Conservation (phyloP, 2,113 vertebrate genomes). For the Eleginops maclovinus region DNA sequence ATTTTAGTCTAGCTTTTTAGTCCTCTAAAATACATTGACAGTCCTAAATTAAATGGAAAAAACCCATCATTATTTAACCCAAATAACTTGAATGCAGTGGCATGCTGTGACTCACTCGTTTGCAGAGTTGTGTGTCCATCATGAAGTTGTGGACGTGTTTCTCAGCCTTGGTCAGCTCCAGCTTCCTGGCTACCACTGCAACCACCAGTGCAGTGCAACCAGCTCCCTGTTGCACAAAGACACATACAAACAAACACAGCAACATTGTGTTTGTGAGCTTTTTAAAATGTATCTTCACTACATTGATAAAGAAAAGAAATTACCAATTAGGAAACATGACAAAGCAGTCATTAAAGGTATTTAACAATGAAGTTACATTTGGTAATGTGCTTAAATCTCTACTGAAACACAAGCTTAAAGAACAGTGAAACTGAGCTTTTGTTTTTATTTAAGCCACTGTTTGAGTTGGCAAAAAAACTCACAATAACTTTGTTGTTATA, state of each 20-base stretch:
- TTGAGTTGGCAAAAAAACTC: too few species aligned
- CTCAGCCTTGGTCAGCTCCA: conserved; percentile 98
- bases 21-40: not conserved
- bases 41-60: not conserved
- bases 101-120: conserved; percentile 88
- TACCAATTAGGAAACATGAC: not conserved
- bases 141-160: conserved; percentile 98
- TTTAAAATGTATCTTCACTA: not conserved
- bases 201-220: conserved; percentile 96
- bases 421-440: not conserved
- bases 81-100: not conserved
- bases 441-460: not conserved
- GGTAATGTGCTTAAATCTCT: not conserved
- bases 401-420: not conserved
- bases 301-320: not conserved
- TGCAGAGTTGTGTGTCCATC: conserved; percentile 98
- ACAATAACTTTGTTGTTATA: too few species aligned
- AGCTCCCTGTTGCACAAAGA: conserved; percentile 86
- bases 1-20: not conserved
- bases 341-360: not conserved
- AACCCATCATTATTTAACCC: not conserved
- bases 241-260: not conserved
- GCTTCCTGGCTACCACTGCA: conserved; percentile 94
- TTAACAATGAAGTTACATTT: not conserved
- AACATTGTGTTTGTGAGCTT: not conserved